Evolutionary conservation across 2,113 vertebrate species (phyloP).

Genomic region (Scartelaos histophorus): DNA sequence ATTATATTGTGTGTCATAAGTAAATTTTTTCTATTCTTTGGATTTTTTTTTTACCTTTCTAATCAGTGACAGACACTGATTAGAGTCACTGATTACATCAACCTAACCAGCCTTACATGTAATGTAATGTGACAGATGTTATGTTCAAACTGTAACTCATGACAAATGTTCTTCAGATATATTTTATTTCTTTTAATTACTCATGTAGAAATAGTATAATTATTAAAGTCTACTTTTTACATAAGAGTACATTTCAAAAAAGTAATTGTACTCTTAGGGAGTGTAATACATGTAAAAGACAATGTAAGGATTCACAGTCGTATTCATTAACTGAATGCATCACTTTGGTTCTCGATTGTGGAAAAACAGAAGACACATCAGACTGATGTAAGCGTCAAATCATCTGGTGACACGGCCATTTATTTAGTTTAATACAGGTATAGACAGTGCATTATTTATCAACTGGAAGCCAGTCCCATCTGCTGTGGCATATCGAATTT

Average conservation of each 20-base stretch:
- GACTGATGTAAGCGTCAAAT: constrained; percentile 31
- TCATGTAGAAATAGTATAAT: no score
- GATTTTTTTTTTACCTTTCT: no score
- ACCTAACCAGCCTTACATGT: background rate
- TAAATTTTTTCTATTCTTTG: background rate
- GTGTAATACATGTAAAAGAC: background rate
- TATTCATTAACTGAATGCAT: background rate
- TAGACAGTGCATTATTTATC: constrained; percentile 66
- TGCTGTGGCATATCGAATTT: constrained; percentile 63
- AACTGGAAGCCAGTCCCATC: constrained; percentile 58
- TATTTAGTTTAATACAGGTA: constrained; percentile 60
- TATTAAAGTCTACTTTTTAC: no score
- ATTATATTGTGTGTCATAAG: background rate
- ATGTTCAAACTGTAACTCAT: background rate
- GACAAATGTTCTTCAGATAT: background rate
- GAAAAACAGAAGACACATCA: background rate
- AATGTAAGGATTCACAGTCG: background rate
- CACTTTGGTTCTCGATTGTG: background rate
- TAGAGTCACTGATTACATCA: background rate
- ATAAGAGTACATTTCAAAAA: no score
- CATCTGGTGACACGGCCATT: constrained; percentile 58
- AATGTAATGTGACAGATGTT: background rate
- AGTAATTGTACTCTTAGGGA: no score
- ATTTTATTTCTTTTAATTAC: no score
- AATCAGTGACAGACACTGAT: no score